phyloP scores from a whole-genome alignment of 2,113 vertebrate species.

The Xyliphius kryptos region DNA sequence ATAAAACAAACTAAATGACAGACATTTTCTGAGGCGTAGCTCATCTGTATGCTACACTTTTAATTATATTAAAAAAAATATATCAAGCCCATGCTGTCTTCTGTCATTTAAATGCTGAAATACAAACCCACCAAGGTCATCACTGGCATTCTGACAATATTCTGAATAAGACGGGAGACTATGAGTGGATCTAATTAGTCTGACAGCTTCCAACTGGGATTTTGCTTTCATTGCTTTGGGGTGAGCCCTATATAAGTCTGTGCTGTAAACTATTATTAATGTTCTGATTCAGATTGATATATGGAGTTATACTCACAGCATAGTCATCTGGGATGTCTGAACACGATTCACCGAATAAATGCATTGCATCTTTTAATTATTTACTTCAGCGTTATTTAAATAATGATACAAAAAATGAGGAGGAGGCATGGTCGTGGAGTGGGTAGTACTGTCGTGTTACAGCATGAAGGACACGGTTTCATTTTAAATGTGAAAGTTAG shows the following conservation, averaged over 20 bases:
- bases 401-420: too few species aligned
- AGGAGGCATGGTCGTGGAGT: too few species aligned
- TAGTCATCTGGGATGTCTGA: not conserved
- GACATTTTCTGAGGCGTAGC: too few species aligned
- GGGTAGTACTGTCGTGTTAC: too few species aligned
- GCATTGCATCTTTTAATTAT: not conserved
- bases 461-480: too few species aligned
- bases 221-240: slow-evolving; percentile 23
- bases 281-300: slow-evolving; percentile 31
- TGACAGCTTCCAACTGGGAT: slow-evolving; percentile 35
- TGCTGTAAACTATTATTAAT: slow-evolving; percentile 27
- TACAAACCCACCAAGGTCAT: slow-evolving; percentile 36
- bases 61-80: too few species aligned
- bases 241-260: slow-evolving; percentile 24
- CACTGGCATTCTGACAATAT: slow-evolving; percentile 37
- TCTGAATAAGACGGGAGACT: slow-evolving; percentile 25
- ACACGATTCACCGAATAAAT: slow-evolving; percentile 7
- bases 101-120: slow-evolving; percentile 35
- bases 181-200: slow-evolving; percentile 37
- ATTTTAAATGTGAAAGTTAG: too few species aligned
- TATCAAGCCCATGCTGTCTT: too few species aligned
- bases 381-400: too few species aligned
- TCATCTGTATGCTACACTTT: too few species aligned
- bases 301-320: slow-evolving; percentile 16
- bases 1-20: too few species aligned